Percentiles rank a stretch among this genome's conserved stretches.
Evolutionary conservation across 2,888 invertebrate species (phyloP).

Genomic region (Kuschelorhynchus macadamiae): DNA sequence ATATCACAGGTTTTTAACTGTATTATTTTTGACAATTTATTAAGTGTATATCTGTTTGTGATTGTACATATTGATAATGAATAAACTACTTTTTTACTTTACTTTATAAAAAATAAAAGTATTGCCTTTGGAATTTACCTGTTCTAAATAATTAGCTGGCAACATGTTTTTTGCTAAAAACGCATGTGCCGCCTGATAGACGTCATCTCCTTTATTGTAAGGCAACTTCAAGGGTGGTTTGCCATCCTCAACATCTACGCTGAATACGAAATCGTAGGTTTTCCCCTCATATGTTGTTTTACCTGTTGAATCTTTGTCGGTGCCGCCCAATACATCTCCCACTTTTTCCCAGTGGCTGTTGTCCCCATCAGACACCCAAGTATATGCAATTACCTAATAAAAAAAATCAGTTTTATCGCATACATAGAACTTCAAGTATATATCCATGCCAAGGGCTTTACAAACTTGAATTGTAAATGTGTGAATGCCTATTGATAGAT

Average conservation of each 20-base stretch:
- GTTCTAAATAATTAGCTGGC: constrained; percentile 89
- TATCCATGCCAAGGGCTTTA: too few relatives aligned
- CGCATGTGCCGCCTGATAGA: constrained; percentile 91
- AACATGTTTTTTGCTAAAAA: constrained; percentile 90
- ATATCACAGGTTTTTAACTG: too few relatives aligned
- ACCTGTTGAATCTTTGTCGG: constrained; percentile 75
- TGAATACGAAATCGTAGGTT: constrained; percentile 96
- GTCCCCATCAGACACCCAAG: constrained; percentile 78
- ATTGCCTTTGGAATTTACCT: constrained; percentile 67
- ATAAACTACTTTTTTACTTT: too few relatives aligned
- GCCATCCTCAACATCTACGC: constrained; percentile 95
- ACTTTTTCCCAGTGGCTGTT: constrained; percentile 82
- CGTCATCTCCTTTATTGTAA: constrained; percentile 91
- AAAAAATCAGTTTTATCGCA: too few relatives aligned
- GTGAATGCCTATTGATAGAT: too few relatives aligned
- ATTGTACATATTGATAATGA: too few relatives aligned
- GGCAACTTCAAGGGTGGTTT: constrained; percentile 91
- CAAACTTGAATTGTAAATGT: too few relatives aligned
- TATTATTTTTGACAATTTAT: too few relatives aligned
- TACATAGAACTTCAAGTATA: too few relatives aligned
- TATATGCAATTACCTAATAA: constrained; percentile 79
- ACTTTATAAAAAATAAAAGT: neutral
- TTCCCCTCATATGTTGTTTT: constrained; percentile 89
- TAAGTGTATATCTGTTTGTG: too few relatives aligned
- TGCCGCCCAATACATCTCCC: constrained; percentile 90